phyloP scores from a whole-genome alignment of 2,113 vertebrate genomes.

The Dascyllus trimaculatus region DNA sequence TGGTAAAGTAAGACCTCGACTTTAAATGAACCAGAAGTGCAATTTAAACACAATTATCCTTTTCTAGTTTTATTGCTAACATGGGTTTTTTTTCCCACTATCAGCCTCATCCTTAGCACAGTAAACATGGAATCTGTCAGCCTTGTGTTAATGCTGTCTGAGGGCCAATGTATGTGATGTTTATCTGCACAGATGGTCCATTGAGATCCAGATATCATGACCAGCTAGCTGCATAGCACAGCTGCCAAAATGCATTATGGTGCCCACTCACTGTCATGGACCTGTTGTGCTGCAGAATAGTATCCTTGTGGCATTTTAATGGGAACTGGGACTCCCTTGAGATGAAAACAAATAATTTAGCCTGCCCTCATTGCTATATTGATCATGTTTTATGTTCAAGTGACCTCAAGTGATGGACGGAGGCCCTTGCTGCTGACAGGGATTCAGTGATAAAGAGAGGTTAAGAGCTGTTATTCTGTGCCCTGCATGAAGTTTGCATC shows the following conservation, averaged over 20 bases:
- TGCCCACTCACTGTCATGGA: constrained; percentile 53
- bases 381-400: constrained; percentile 55
- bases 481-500: constrained; percentile 61
- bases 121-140: constrained; percentile 33
- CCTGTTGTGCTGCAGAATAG: constrained; percentile 51
- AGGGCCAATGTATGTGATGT: constrained; percentile 56
- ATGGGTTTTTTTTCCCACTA: neutral
- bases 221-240: constrained; percentile 56
- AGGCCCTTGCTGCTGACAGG: constrained; percentile 51
- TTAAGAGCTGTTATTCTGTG: constrained; percentile 66
- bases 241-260: constrained; percentile 69
- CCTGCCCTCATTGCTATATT: constrained; percentile 33
- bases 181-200: constrained; percentile 65
- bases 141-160: constrained; percentile 44
- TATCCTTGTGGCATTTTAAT: constrained; percentile 54
- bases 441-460: constrained; percentile 51
- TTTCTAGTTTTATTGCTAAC: constrained; percentile 3
- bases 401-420: constrained; percentile 64
- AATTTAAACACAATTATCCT: constrained; percentile 16
- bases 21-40: constrained; percentile 6
- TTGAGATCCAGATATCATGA: constrained; percentile 65
- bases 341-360: constrained; percentile 55
- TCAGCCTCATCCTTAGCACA: constrained; percentile 12
- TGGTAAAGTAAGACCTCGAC: neutral
- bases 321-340: constrained; percentile 8